These are phyloP conservation scores for Cremastinae sp. DNA, from an alignment of 2,888 invertebrate genomes.

Conservation along the genomic window DNA sequence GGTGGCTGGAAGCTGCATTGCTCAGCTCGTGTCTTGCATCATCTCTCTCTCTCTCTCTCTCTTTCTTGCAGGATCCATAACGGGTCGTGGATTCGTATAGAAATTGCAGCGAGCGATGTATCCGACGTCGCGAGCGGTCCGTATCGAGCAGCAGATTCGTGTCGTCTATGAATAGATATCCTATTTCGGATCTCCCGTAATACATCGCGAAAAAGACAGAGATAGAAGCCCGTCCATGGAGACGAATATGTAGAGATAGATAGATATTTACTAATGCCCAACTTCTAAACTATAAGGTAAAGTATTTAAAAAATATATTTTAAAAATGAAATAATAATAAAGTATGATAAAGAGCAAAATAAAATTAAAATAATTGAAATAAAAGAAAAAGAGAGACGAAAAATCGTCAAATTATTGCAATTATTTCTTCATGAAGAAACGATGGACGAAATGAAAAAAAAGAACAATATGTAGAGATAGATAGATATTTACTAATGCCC, in stretches of 20 bases:
- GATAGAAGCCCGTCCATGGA: background rate
- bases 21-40: conserved; percentile 10
- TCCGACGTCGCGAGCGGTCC: conserved; percentile 50
- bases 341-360: too few species aligned
- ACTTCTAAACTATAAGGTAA: too few species aligned
- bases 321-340: too few species aligned
- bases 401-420: too few species aligned
- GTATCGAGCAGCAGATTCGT: conserved; percentile 64
- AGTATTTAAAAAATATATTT: too few species aligned
- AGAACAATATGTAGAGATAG: conserved; percentile 5
- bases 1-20: conserved; percentile 34
- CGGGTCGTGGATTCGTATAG: conserved; percentile 41
- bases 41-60: conserved; percentile 7
- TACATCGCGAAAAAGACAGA: conserved; percentile 39
- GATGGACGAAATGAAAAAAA: too few species aligned
- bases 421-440: too few species aligned
- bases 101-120: conserved; percentile 50
- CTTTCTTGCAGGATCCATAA: conserved; percentile 29
- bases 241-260: conserved; percentile 7
- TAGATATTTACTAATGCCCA: conserved; percentile 13
- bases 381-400: too few species aligned
- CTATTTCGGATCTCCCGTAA: conserved; percentile 65
- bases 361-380: too few species aligned
- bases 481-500: conserved; percentile 15
- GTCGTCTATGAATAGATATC: conserved; percentile 69